phyloP scores from a whole-genome alignment of 2,797 vertebrate genomes.

The Setipinna tenuifilis region DNA sequence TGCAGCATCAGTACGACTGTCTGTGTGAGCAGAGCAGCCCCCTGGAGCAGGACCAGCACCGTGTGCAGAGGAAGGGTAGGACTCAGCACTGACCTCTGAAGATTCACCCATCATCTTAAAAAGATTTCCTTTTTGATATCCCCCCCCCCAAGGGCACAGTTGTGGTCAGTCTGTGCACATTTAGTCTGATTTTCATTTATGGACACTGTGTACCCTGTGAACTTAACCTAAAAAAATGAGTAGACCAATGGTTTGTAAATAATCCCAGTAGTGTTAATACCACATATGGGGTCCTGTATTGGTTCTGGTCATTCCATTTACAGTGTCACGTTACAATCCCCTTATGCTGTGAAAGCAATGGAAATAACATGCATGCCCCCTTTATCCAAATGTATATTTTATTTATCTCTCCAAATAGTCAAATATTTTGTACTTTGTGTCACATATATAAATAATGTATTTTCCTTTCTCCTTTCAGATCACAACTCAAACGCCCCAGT shows the following conservation, averaged over 20 bases:
- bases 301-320: neutral
- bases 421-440: neutral
- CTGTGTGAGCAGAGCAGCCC: conserved; percentile 55
- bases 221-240: too few species aligned
- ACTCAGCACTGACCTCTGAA: too few species aligned
- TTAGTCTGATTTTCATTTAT: too few species aligned
- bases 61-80: conserved; percentile 62
- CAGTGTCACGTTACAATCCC: neutral
- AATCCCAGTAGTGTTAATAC: neutral
- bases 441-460: neutral
- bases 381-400: neutral
- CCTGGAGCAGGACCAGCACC: conserved; percentile 52
- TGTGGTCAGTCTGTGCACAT: too few species aligned
- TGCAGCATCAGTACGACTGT: conserved; percentile 57
- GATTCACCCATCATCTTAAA: too few species aligned
- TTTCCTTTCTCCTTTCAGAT: neutral
- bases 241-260: neutral
- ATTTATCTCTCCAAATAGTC: neutral
- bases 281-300: neutral
- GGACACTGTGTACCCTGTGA: too few species aligned
- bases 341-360: neutral
- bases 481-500: neutral
- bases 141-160: too few species aligned
- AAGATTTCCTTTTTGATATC: too few species aligned
- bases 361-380: neutral